These are phyloP conservation scores for Latheticus oryzae DNA, from an alignment of 2,888 invertebrate genomes.

Conservation along the genomic window DNA sequence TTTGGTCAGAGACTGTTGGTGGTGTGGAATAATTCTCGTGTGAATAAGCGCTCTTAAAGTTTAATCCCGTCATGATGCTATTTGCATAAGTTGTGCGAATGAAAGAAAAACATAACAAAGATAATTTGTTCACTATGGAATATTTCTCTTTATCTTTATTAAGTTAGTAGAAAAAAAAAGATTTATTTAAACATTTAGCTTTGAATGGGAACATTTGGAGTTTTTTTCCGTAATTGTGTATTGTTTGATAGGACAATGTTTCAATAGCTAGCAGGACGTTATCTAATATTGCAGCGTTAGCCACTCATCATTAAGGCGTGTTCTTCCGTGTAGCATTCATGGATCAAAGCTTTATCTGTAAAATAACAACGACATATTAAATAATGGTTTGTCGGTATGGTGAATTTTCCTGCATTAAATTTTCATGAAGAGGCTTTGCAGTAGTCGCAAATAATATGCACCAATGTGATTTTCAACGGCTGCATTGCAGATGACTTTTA, in stretches of 20 bases:
- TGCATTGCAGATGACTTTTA: constrained; percentile 48
- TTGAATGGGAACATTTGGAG: too few relatives aligned
- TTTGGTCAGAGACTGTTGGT: too few relatives aligned
- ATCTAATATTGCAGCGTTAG: not conserved
- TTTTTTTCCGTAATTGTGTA: too few relatives aligned
- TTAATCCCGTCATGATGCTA: constrained; percentile 28
- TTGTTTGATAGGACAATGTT: not conserved
- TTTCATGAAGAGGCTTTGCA: constrained; percentile 44
- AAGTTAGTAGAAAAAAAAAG: constrained; percentile 34
- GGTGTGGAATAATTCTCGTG: constrained; percentile 22
- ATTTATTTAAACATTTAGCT: too few relatives aligned
- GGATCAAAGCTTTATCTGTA: constrained; percentile 13
- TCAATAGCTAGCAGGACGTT: not conserved
- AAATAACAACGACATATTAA: constrained; percentile 38
- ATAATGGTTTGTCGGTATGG: constrained; percentile 40
- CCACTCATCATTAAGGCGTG: not conserved
- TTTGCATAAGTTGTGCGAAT: constrained; percentile 36
- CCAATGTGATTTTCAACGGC: constrained; percentile 42
- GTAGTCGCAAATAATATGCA: constrained; percentile 43
- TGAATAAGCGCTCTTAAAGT: constrained; percentile 24
- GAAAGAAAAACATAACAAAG: constrained; percentile 33
- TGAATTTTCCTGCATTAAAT: constrained; percentile 45
- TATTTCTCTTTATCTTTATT: constrained; percentile 37
- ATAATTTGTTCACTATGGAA: constrained; percentile 27
- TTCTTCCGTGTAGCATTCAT: constrained; percentile 10